These are phyloP conservation scores for Cuniculus paca DNA, from an alignment of 2,797 vertebrate genomes.

Conservation along the genomic window DNA sequence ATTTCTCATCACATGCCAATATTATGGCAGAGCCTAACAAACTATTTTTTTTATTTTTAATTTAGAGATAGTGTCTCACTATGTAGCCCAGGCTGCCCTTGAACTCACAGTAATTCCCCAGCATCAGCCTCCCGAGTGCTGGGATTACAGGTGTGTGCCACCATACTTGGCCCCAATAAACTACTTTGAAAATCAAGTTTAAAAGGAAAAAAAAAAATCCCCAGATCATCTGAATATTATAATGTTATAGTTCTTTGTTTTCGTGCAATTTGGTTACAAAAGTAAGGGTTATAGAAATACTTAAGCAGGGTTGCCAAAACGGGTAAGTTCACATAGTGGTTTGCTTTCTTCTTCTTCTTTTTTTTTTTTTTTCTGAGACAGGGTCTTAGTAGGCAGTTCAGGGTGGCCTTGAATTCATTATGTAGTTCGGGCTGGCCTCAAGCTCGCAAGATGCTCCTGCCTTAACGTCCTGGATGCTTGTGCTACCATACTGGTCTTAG, in stretches of 20 bases:
- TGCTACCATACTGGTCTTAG: neutral
- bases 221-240: slow-evolving; percentile 4
- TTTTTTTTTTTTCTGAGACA: slow-evolving; percentile 1
- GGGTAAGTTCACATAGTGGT: neutral
- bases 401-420: neutral
- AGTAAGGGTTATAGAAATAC: neutral
- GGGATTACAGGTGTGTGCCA: neutral
- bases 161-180: neutral
- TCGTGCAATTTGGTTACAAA: neutral
- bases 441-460: neutral
- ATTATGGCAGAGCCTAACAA: slow-evolving; percentile 2
- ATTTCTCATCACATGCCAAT: slow-evolving; percentile 29
- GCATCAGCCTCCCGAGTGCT: neutral
- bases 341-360: neutral
- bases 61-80: neutral
- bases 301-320: neutral
- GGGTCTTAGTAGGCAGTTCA: neutral
- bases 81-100: neutral
- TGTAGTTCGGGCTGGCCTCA: neutral
- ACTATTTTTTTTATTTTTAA: neutral
- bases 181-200: slow-evolving; percentile 40
- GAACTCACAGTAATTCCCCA: neutral
- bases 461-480: neutral
- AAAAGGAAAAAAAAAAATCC: slow-evolving; percentile 18
- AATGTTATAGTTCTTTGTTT: neutral